Evolutionary conservation across 1,140 invertebrate genomes (phyloP), one percentile per base, ranked within the genome.

Genomic region (Heliconius himera): DNA sequence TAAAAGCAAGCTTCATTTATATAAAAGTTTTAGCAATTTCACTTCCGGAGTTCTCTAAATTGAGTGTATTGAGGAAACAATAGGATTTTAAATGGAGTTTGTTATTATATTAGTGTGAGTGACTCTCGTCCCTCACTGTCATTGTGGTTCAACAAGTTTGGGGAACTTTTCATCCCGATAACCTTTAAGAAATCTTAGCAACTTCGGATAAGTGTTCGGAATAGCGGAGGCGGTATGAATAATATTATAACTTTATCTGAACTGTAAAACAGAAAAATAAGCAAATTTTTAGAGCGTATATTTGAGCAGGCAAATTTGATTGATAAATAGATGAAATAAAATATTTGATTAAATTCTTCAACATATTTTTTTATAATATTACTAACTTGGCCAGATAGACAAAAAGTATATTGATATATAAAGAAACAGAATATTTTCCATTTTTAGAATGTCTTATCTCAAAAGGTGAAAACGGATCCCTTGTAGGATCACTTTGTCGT

Each of bases 101-200:
- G 1, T 29, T 29, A 29, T 2, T 29, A 66, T 9, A 66, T 66
- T 29, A 66, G 60, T 73, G n/a, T 38, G 74, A 75, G 74, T 75
- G 33, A 60, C 22, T 75, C 74, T 75, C 22, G 22, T 60, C 60
- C 54, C 36, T 41, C 54, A 41, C 29, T 75, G 54, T 41, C 51
- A 41, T 38, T 74, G 51, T 60, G 74, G 74, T 75, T 75, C 22
- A 75, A 75, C 33, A 60, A 38, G 54, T 75, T 66, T 9, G 9
- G 22, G 38, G 54, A 75, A 75, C 54, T 60, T 74, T 75, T 66
- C 29, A 66, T 75, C 74, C 38, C 54, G 54, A 75, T 75, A 60
- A 66, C 51, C 74, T 66, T 75, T 75, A 75, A 75, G 74, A 75
- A 75, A 33, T 75, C 51, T 60, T 75, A 16, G 54, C 56, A 60